Base-by-base conservation (phyloP, 2,797 vertebrate species). In the Acropternis orthonyx region DNA sequence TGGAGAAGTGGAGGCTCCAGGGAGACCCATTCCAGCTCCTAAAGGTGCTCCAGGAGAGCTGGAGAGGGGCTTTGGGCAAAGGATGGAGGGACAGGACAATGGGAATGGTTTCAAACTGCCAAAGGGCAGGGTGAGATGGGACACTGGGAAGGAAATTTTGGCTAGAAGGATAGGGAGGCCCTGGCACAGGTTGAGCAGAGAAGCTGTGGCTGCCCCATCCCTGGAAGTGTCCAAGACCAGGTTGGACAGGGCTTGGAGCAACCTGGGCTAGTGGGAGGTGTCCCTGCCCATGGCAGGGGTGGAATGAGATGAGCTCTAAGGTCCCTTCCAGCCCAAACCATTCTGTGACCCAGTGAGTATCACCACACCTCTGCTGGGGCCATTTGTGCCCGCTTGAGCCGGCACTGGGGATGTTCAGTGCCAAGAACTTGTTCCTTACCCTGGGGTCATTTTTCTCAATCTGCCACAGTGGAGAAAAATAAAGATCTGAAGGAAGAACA, bases 401-500 rank as follows among this genome's bases (percentile, higher is more conserved):
- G 15, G 51, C 1, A 0, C 61, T 32, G 55, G 48, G 10, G 55
- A 44, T 5, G 51, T 10, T 76, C 30, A 10, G 16, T 4, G 1
- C 46, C 1, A 0, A 32, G 83, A 73, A 58, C 56, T 65, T 30
- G 2, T 32, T 92, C 86, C 84, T 94, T 73, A 67, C 63, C 67
- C 65, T 0, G 0, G 56, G 39, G 68, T 88, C 74, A 88, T 96
- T 96, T 92, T 58, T 97, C 82, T 96, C 92, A 56, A 80, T 94
- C 95, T 92, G 88, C 32, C 32, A 66, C 37, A 71, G 59, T 52
- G 49, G n/a, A 93, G 83, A 87, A 95, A 95, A 95, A 88, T 86
- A 79, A 77, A 91, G 94, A 92, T 78, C 85, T 91, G 88, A 93
- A 71, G 78, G 79, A 92, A 94, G 90, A 95, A 85, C 78, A 85